Evolutionary conservation across 2,888 invertebrate species (phyloP).

Genomic region (Amblyjoppa fuscipennis): DNA sequence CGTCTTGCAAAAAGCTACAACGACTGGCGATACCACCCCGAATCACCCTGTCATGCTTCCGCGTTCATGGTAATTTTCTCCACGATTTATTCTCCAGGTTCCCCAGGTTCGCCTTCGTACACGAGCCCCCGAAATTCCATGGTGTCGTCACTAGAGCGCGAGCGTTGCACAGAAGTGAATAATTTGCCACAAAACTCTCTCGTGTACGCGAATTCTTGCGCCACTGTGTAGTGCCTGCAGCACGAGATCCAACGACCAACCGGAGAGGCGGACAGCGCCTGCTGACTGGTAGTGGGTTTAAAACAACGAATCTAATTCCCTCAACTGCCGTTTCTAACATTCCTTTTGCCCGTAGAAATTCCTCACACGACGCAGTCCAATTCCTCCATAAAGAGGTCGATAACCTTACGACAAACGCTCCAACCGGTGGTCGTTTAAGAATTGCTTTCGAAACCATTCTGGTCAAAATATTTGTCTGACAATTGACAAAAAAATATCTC

Average conservation of each 20-base stretch:
- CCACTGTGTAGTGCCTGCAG: too few relatives aligned
- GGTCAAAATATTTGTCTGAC: too few relatives aligned
- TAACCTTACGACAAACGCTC: too few relatives aligned
- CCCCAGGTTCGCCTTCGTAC: background rate
- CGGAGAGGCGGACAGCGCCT: too few relatives aligned
- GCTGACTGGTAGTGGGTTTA: too few relatives aligned
- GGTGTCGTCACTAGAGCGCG: constrained; percentile 10
- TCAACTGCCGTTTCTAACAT: background rate
- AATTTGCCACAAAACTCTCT: constrained; percentile 58
- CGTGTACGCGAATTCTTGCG: background rate
- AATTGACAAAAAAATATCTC: too few relatives aligned
- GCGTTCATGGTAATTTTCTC: constrained; percentile 28
- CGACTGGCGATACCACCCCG: too few relatives aligned
- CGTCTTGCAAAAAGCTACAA: too few relatives aligned
- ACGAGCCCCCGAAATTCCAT: constrained; percentile 34
- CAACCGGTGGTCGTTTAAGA: too few relatives aligned
- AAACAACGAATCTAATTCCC: background rate
- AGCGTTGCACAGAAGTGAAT: constrained; percentile 46
- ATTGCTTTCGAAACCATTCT: too few relatives aligned
- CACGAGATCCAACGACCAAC: constrained; percentile 4
- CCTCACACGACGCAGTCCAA: background rate
- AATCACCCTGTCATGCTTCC: background rate
- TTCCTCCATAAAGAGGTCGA: background rate
- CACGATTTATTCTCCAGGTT: constrained; percentile 16
- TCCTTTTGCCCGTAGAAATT: background rate